Percentiles rank a stretch among this genome's conserved stretches.
Conservation (phyloP, 2,113 vertebrate genomes). For the Microcebus griseorufus region DNA sequence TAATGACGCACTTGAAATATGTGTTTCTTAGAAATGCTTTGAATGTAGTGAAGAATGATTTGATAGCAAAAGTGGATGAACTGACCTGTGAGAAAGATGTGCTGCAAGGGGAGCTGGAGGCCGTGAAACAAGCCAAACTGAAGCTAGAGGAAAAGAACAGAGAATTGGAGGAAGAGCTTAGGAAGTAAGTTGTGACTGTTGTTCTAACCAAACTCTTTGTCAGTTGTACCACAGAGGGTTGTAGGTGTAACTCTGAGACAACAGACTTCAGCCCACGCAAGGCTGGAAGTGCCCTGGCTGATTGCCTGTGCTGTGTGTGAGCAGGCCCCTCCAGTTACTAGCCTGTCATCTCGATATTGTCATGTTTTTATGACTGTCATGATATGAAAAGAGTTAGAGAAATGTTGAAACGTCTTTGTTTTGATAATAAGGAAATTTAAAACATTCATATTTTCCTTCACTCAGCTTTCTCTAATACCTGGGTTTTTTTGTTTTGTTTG, state of each 20-base stretch:
- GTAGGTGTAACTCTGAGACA: rapidly evolving
- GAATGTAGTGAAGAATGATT: constrained; percentile 97
- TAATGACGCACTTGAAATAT: constrained; percentile 56
- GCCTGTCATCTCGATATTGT: neutral
- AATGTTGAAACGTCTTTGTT: neutral
- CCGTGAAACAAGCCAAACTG: constrained; percentile 91
- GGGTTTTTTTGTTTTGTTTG: neutral
- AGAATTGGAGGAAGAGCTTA: constrained; percentile 96
- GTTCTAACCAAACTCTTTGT: neutral
- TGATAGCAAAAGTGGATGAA: constrained; percentile 95
- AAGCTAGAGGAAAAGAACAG: constrained; percentile 96
- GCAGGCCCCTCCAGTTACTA: neutral
- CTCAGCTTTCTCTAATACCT: neutral
- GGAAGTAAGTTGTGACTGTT: constrained; percentile 86
- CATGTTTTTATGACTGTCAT: neutral
- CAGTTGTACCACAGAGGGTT: neutral
- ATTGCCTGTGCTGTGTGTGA: neutral
- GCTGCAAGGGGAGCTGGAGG: constrained; percentile 92
- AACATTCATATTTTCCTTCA: neutral
- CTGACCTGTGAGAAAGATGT: constrained; percentile 96
- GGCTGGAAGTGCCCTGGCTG: neutral
- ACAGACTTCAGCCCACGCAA: neutral
- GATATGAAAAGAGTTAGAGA: neutral
- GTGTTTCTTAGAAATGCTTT: constrained; percentile 92
- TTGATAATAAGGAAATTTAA: neutral